Base-by-base conservation (phyloP, 2,797 vertebrate species). In the Carduelis carduelis region DNA sequence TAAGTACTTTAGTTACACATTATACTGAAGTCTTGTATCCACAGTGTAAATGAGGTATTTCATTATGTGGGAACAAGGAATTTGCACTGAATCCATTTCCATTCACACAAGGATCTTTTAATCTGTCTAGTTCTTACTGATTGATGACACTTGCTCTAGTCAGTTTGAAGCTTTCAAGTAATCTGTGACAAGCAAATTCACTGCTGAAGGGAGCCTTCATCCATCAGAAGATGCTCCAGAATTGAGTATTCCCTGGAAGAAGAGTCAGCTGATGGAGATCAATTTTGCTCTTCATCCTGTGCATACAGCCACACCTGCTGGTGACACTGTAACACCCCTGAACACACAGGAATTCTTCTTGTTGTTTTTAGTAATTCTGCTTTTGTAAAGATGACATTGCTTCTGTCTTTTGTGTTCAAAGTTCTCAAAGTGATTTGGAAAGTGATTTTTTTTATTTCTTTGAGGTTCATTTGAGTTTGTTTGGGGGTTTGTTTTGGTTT, bases 221-320 rank as follows among this genome's bases (percentile, higher is more conserved):
- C 39, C 19, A 32, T 50, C 30, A 59, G 34, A 68, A 78, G 21
- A 59, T 64, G n/a, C 76, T 69, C 35, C 35, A 43, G 30, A 70
- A 9, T 78, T 71, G n/a, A 70, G 32, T 47, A 28, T 79, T 50
- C 30, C 19, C 23, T 60, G 35, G 23, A 19, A 82, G 39, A 71
- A 82, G 60, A 44, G 30, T 61, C 43, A 49, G 18, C n/a, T 72
- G 68, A 28, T 47, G 27, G 26, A 52, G 65, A 21, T 41, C 9
- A 32, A 2, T 80, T 63, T 77, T 53, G 15, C 3, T 19, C 44
- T 49, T 90, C 26, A 9, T 43, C 12, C 43, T 41, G 53, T 65
- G 22, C 28, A 13, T 32, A 35, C 5, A 56, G 15, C 23, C 15
- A 24, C 0, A 1, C 0, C 0, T 52, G 32, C 50, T 87, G 37